Conservation (phyloP, 2,888 invertebrate genomes). For the Villa cingulata region DNA sequence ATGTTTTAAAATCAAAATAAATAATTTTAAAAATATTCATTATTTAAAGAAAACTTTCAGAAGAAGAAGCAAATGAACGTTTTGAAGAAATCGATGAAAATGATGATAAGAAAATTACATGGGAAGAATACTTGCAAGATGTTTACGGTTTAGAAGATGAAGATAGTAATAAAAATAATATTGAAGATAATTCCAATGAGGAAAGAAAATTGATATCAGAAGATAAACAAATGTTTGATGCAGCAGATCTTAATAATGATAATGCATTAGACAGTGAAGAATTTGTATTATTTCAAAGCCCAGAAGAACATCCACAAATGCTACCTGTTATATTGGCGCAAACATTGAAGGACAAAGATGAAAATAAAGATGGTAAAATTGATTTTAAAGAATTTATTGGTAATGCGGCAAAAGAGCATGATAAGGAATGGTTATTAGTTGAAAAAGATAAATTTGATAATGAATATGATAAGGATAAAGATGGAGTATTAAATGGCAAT, state of each 20-base stretch:
- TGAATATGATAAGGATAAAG: conserved; percentile 70
- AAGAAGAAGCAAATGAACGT: conserved; percentile 76
- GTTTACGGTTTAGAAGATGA: conserved; percentile 66
- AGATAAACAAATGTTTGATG: conserved; percentile 73
- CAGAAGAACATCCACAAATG: conserved; percentile 88
- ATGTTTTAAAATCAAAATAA: too few species aligned
- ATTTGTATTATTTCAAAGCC: conserved; percentile 80
- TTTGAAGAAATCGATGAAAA: conserved; percentile 76
- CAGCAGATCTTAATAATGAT: conserved; percentile 75
- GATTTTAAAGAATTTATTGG: conserved; percentile 49
- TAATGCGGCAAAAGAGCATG: conserved; percentile 44
- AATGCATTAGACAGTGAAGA: conserved; percentile 60
- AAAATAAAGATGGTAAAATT: conserved; percentile 67
- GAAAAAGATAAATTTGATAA: conserved; percentile 76
- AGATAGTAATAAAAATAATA: conserved; percentile 28
- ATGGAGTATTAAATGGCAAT: conserved; percentile 60
- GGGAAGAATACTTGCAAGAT: conserved; percentile 83
- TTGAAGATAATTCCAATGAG: conserved; percentile 40
- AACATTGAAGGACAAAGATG: conserved; percentile 75
- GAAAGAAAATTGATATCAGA: conserved; percentile 51
- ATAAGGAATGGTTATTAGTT: conserved; percentile 55
- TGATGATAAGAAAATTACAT: conserved; percentile 66
- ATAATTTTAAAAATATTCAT: not conserved
- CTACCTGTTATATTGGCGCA: conserved; percentile 62
- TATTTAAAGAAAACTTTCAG: conserved; percentile 54